Conservation (phyloP, 64 coral and sea anemone genomes). For the Montipora foliosa region DNA sequence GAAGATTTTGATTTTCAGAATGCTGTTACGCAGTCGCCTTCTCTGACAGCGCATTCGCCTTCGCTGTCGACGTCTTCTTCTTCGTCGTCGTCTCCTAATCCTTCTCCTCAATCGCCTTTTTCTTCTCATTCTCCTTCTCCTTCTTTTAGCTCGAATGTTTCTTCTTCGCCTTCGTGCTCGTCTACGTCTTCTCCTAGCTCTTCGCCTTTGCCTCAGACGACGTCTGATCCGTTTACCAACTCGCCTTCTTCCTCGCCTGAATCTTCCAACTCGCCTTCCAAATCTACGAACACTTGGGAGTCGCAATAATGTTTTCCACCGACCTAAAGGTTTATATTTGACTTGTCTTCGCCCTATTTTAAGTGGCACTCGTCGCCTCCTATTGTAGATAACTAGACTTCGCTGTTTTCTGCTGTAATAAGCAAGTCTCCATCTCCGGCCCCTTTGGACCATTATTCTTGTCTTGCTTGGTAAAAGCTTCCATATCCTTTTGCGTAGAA, state of each 20-base stretch:
- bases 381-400: not conserved
- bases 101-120: conserved; percentile 27
- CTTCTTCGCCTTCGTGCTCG: conserved; percentile 19
- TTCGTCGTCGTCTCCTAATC: conserved; percentile 3
- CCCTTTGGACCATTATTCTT: not conserved
- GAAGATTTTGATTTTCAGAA: not conserved
- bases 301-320: not conserved
- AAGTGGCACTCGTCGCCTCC: not conserved
- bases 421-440: not conserved
- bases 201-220: not conserved
- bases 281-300: not conserved
- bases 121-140: conserved; percentile 13
- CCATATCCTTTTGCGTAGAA: not conserved
- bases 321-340: not conserved
- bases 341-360: not conserved
- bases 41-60: conserved; percentile 19
- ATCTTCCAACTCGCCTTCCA: not conserved
- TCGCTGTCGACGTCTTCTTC: conserved; percentile 10
- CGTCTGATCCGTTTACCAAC: not conserved
- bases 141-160: not conserved
- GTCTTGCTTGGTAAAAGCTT: not conserved
- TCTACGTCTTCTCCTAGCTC: conserved; percentile 1
- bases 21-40: conserved; percentile 25
- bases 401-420: not conserved
- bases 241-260: not conserved